Conservation (phyloP, 1,140 invertebrate genomes). For the Dendrolimus kikuchii region DNA sequence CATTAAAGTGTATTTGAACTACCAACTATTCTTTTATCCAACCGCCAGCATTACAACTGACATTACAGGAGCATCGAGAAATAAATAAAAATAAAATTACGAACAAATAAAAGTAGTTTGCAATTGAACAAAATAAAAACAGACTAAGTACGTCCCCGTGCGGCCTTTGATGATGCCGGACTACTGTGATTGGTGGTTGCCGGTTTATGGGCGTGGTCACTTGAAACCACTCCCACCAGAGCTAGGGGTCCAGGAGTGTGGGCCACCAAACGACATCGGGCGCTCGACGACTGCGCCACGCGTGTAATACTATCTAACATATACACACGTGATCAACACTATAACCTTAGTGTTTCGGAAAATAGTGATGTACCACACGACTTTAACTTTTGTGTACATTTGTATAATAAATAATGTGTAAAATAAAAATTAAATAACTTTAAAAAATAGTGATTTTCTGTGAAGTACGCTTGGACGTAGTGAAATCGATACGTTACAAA, state of each 20-base stretch:
- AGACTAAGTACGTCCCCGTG: constrained; percentile 58
- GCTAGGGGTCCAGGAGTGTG: constrained; percentile 43
- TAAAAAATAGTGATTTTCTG: background rate
- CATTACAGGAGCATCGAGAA: constrained; percentile 24
- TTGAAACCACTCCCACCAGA: constrained; percentile 33
- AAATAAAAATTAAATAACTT: no score
- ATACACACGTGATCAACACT: constrained; percentile 24
- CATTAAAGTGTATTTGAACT: constrained; percentile 15
- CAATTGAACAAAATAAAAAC: constrained; percentile 58
- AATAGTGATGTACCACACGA: background rate
- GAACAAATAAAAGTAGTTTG: constrained; percentile 36
- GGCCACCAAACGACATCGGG: constrained; percentile 50
- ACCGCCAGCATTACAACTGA: constrained; percentile 42
- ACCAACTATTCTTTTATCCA: constrained; percentile 29
- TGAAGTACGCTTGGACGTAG: constrained; percentile 4
- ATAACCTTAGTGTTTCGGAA: background rate
- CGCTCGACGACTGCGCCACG: constrained; percentile 59
- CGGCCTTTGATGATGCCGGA: constrained; percentile 46
- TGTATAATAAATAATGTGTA: background rate
- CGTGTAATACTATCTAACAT: constrained; percentile 33
- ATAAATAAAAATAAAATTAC: constrained; percentile 47
- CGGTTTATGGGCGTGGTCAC: constrained; percentile 36
- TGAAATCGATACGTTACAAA: constrained; percentile 24
- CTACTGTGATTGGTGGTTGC: constrained; percentile 29
- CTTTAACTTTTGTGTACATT: background rate